Conservation (phyloP, 2,888 invertebrate genomes). For the Hanleya hanleyi region DNA sequence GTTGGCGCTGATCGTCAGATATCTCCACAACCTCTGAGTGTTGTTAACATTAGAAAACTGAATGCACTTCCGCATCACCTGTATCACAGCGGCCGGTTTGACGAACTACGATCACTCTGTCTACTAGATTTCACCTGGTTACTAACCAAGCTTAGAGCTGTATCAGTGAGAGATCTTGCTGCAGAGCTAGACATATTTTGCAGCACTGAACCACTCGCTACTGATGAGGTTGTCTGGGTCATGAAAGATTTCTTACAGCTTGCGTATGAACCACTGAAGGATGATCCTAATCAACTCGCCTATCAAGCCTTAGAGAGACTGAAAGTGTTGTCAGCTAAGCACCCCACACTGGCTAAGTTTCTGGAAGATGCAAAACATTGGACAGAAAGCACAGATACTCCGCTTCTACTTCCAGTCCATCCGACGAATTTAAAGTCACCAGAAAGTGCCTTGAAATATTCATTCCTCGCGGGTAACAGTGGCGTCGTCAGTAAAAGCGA, state of each 20-base stretch:
- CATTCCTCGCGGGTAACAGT: background rate
- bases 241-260: conserved; percentile 56
- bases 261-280: background rate
- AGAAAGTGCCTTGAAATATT: background rate
- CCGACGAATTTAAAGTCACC: background rate
- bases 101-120: conserved; percentile 93
- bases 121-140: conserved; percentile 98
- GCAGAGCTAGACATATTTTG: background rate
- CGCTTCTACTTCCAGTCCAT: background rate
- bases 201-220: background rate
- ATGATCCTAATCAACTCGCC: background rate
- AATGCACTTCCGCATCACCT: conserved; percentile 38
- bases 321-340: background rate
- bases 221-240: conserved; percentile 82
- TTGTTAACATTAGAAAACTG: conserved; percentile 36
- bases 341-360: background rate
- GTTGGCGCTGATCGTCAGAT: conserved; percentile 39
- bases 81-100: conserved; percentile 76
- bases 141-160: conserved; percentile 93
- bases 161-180: conserved; percentile 76
- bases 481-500: background rate
- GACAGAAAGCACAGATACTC: background rate
- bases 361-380: background rate
- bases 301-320: background rate
- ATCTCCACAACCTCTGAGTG: conserved; percentile 24